Conservation (phyloP, 1,140 invertebrate species). For the Phortica variegata region DNA sequence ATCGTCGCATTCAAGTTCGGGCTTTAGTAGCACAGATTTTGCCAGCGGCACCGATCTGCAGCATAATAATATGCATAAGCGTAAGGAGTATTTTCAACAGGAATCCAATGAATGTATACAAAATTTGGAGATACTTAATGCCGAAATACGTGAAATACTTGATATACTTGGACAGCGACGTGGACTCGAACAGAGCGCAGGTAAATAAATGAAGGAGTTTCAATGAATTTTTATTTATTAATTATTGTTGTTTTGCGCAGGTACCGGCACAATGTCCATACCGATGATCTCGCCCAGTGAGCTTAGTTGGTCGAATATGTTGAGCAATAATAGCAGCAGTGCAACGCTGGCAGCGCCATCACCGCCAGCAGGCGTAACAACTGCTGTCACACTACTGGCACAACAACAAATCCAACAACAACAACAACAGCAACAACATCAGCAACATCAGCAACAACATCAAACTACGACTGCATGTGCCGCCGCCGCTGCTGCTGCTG, state of each 20-base stretch:
- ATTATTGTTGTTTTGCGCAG: slow-evolving; percentile 3
- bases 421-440: neutral
- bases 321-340: slow-evolving; percentile 22
- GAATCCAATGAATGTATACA: slow-evolving; percentile 70
- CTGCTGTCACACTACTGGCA: no score
- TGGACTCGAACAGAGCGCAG: slow-evolving; percentile 21
- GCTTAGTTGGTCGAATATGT: slow-evolving; percentile 62
- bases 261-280: slow-evolving; percentile 36
- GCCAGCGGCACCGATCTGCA: slow-evolving; percentile 61
- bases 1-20: slow-evolving; percentile 68
- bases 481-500: no score
- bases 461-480: slow-evolving; percentile 9
- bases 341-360: slow-evolving; percentile 2
- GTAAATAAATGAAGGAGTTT: slow-evolving; percentile 9
- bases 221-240: no score
- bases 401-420: neutral
- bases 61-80: slow-evolving; percentile 31
- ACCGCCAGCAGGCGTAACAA: neutral
- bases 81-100: slow-evolving; percentile 59
- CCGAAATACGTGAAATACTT: slow-evolving; percentile 71
- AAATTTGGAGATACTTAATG: slow-evolving; percentile 70
- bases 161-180: slow-evolving; percentile 68
- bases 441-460: neutral
- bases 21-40: slow-evolving; percentile 70
- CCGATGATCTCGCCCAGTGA: slow-evolving; percentile 65